These are phyloP conservation scores for Ammodytes marinus DNA, from an alignment of 2,113 vertebrate genomes.

Conservation along the genomic window DNA sequence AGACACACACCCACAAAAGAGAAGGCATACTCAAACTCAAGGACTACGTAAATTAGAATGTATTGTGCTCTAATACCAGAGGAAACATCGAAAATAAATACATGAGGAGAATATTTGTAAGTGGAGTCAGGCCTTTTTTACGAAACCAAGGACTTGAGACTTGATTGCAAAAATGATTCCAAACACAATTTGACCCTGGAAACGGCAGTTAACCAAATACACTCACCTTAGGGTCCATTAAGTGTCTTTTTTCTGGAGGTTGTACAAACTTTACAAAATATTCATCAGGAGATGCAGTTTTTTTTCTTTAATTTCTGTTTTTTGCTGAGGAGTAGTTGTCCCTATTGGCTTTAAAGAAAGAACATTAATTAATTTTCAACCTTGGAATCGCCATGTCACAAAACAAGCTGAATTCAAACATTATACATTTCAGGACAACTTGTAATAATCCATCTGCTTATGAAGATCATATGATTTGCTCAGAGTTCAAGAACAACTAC, in stretches of 20 bases:
- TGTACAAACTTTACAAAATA: not conserved
- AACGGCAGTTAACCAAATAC: not conserved
- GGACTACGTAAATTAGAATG: not conserved
- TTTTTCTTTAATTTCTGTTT: not conserved
- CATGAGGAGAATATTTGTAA: not conserved
- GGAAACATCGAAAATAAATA: not conserved
- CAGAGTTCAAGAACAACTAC: not conserved
- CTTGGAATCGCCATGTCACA: not conserved
- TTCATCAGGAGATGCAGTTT: constrained; percentile 1
- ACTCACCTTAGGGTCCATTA: not conserved
- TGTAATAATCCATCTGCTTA: not conserved
- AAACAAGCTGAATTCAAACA: not conserved
- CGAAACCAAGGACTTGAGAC: not conserved
- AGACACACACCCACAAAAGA: not conserved
- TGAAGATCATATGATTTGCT: no score
- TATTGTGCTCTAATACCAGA: not conserved
- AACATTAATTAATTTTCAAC: not conserved
- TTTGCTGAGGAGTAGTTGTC: not conserved
- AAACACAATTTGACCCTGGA: not conserved
- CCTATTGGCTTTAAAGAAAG: not conserved
- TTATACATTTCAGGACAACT: not conserved
- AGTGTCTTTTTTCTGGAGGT: not conserved
- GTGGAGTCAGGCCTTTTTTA: not conserved
- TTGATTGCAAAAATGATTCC: not conserved
- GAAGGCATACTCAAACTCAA: not conserved